phyloP scores from a whole-genome alignment of 1,140 invertebrate species.

The Macrocentrus cingulum region DNA sequence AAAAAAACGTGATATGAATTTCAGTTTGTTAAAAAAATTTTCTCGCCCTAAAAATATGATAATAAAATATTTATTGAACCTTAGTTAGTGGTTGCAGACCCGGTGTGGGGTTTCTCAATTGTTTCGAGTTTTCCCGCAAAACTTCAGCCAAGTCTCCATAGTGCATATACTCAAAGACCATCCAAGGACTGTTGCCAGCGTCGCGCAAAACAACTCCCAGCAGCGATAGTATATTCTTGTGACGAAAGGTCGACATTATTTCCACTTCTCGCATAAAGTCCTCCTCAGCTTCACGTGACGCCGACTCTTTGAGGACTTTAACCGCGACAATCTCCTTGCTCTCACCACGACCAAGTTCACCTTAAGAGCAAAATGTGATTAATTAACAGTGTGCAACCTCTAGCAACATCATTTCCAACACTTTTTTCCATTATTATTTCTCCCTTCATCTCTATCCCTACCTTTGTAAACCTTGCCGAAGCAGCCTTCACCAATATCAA shows the following conservation, averaged over 20 bases:
- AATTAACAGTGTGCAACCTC: no score
- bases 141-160: slow-evolving; percentile 85
- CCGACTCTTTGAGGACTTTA: slow-evolving; percentile 82
- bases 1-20: neutral
- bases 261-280: slow-evolving; percentile 88
- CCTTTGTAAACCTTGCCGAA: slow-evolving; percentile 92
- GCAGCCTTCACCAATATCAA: slow-evolving; percentile 86
- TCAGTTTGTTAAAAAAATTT: neutral
- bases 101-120: slow-evolving; percentile 49
- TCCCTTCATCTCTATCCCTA: no score
- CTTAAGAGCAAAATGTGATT: slow-evolving; percentile 51
- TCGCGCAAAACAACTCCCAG: slow-evolving; percentile 79
- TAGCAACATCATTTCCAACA: no score
- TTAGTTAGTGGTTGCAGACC: slow-evolving; percentile 52
- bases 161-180: slow-evolving; percentile 93
- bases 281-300: slow-evolving; percentile 77
- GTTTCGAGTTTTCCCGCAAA: slow-evolving; percentile 67
- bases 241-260: slow-evolving; percentile 86
- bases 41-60: neutral
- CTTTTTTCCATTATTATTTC: no score
- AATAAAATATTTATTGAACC: slow-evolving; percentile 37
- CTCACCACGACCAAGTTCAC: slow-evolving; percentile 60
- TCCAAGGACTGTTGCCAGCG: slow-evolving; percentile 74
- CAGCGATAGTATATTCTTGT: slow-evolving; percentile 83
- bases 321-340: slow-evolving; percentile 72